Evolutionary conservation across 2,113 vertebrate species (phyloP).

Genomic region (Camelus dromedarius): DNA sequence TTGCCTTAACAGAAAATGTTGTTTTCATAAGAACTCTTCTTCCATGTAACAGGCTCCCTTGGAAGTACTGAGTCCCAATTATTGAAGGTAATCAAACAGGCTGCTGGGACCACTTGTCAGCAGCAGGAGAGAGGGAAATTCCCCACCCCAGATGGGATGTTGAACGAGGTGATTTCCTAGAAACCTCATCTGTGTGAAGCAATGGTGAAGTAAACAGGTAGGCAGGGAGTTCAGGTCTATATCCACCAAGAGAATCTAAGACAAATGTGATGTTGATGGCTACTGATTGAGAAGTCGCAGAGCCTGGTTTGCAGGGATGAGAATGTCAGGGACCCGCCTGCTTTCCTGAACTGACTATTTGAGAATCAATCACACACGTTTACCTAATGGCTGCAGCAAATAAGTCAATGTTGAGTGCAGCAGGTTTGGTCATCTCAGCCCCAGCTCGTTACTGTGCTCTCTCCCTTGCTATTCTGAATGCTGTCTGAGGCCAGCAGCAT

Average conservation of each 20-base stretch:
- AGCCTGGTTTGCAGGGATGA: not conserved
- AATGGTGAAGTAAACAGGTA: not conserved
- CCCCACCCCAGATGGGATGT: not conserved
- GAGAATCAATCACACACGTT: not conserved
- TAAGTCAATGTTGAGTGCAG: not conserved
- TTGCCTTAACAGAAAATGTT: slow-evolving; percentile 46
- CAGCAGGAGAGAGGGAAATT: not conserved
- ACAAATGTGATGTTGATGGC: not conserved
- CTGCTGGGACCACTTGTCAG: not conserved
- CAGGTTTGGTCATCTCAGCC: too few species aligned
- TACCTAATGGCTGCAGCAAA: not conserved
- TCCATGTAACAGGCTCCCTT: not conserved
- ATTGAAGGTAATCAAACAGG: not conserved
- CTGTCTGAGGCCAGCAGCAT: not conserved
- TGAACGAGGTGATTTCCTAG: not conserved
- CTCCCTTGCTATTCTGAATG: not conserved
- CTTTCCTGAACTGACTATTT: not conserved
- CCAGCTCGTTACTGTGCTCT: not conserved
- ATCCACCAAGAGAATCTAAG: not conserved
- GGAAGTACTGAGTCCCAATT: not conserved
- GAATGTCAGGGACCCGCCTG: not conserved
- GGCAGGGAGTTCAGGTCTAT: not conserved
- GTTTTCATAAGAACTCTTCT: not conserved
- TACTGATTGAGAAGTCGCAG: not conserved
- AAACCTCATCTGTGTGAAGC: not conserved